Evolutionary conservation across 2,888 invertebrate genomes (phyloP).

Genomic region (Sympetrum striolatum): DNA sequence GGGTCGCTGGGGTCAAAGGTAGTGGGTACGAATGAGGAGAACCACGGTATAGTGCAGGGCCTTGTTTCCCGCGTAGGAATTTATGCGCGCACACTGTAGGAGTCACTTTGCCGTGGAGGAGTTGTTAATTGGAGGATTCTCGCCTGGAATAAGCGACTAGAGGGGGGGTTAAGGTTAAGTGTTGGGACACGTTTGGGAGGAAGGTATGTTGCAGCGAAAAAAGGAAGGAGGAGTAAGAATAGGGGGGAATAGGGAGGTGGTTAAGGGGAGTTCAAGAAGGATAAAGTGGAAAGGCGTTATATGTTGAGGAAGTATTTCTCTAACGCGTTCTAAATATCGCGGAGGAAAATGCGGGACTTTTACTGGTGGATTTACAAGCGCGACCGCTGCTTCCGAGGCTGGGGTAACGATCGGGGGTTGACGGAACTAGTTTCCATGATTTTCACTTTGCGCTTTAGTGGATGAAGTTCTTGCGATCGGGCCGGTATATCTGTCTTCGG

Average conservation of each 20-base stretch:
- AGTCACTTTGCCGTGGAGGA: conserved; percentile 35
- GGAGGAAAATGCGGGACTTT: too few species aligned
- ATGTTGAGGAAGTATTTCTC: too few species aligned
- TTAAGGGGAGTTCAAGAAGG: neutral
- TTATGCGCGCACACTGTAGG: conserved; percentile 26
- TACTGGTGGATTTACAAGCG: too few species aligned
- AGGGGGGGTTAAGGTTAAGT: neutral
- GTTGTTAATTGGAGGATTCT: conserved; percentile 42
- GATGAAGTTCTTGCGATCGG: too few species aligned
- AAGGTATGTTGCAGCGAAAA: neutral
- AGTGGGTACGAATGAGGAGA: conserved; percentile 19
- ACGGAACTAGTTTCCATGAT: too few species aligned
- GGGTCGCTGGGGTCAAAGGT: conserved; percentile 4
- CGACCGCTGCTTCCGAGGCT: too few species aligned
- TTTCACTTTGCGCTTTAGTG: too few species aligned
- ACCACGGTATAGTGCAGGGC: conserved; percentile 39
- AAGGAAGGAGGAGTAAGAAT: neutral
- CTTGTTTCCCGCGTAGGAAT: conserved; percentile 37
- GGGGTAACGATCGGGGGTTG: too few species aligned
- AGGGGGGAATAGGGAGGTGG: neutral
- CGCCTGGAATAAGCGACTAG: conserved; percentile 19
- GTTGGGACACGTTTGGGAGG: neutral
- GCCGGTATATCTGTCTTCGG: too few species aligned
- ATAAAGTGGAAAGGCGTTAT: neutral
- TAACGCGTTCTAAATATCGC: too few species aligned